Percentiles rank a stretch among this genome's conserved stretches.
phyloP scores from a whole-genome alignment of 2,888 invertebrate genomes.

The Asteroscopus sphinx region DNA sequence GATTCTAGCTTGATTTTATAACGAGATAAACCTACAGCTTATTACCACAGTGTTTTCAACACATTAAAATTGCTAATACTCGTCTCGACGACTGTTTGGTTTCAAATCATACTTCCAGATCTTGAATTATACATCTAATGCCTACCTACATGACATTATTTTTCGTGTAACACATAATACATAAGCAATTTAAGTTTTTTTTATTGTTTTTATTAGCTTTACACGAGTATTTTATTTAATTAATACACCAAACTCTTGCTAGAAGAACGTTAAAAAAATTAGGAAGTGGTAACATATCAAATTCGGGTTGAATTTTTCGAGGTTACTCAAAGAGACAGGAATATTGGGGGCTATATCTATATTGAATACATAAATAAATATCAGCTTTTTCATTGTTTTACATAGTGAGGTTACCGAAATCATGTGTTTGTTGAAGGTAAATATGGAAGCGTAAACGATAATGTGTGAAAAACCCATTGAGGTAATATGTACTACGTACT shows the following conservation, averaged over 20 bases:
- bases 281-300: neutral
- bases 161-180: slow-evolving; percentile 46
- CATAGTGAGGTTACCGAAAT: slow-evolving; percentile 13
- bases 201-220: slow-evolving; percentile 5
- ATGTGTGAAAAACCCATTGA: slow-evolving; percentile 1
- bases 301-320: slow-evolving; percentile 4
- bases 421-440: slow-evolving; percentile 24
- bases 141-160: slow-evolving; percentile 47
- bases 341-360: neutral
- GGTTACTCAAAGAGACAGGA: slow-evolving; percentile 6
- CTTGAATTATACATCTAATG: slow-evolving; percentile 54
- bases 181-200: slow-evolving; percentile 29
- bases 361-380: slow-evolving; percentile 36
- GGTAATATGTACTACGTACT: neutral
- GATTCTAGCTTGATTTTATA: slow-evolving; percentile 58
- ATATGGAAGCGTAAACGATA: slow-evolving; percentile 14
- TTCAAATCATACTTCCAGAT: slow-evolving; percentile 59
- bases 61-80: slow-evolving; percentile 69
- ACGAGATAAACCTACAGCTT: slow-evolving; percentile 56
- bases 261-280: slow-evolving; percentile 7
- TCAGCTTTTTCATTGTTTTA: slow-evolving; percentile 12
- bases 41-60: slow-evolving; percentile 65
- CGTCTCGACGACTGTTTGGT: slow-evolving; percentile 57
- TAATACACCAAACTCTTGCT: neutral
- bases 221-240: slow-evolving; percentile 18